Evolutionary conservation across 2,888 invertebrate species (phyloP).

Genomic region (Dolomedes plantarius): DNA sequence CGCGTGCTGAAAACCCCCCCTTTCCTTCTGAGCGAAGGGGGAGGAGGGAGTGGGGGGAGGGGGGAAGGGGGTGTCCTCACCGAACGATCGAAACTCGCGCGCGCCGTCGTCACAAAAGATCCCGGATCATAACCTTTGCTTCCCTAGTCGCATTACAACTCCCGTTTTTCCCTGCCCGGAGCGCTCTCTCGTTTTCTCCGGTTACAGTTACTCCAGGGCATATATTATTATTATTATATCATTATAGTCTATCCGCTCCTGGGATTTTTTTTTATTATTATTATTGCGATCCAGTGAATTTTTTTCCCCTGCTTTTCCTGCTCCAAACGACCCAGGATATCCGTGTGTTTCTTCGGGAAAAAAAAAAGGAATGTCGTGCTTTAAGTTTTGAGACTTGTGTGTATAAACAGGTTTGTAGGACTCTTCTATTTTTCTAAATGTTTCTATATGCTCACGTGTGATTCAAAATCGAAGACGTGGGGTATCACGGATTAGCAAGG

Average conservation of each 20-base stretch:
- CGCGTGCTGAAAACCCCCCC: slow-evolving; percentile 2
- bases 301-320: slow-evolving; percentile 15
- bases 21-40: slow-evolving; percentile 10
- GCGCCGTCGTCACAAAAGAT: slow-evolving; percentile 61
- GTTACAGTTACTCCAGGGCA: slow-evolving; percentile 19
- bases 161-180: slow-evolving; percentile 55
- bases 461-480: too few relatives aligned
- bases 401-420: slow-evolving; percentile 30
- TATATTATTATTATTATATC: slow-evolving; percentile 42
- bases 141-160: slow-evolving; percentile 51
- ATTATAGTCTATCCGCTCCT: slow-evolving; percentile 6
- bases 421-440: slow-evolving; percentile 15
- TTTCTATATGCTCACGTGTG: too few relatives aligned
- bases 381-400: neutral
- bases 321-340: slow-evolving; percentile 20
- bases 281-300: neutral
- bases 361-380: neutral
- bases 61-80: slow-evolving; percentile 14
- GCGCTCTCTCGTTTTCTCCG: slow-evolving; percentile 59
- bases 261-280: slow-evolving; percentile 6
- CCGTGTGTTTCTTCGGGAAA: slow-evolving; percentile 26
- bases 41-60: slow-evolving; percentile 3
- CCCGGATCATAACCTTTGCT: slow-evolving; percentile 65
- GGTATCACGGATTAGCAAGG: too few relatives aligned
- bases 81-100: slow-evolving; percentile 40